A percentile compares a stretch with the other conserved stretches of the same genome.
These are phyloP conservation scores for Gonatopus flavifemur DNA, from an alignment of 1,140 invertebrate genomes.

Conservation along the genomic window DNA sequence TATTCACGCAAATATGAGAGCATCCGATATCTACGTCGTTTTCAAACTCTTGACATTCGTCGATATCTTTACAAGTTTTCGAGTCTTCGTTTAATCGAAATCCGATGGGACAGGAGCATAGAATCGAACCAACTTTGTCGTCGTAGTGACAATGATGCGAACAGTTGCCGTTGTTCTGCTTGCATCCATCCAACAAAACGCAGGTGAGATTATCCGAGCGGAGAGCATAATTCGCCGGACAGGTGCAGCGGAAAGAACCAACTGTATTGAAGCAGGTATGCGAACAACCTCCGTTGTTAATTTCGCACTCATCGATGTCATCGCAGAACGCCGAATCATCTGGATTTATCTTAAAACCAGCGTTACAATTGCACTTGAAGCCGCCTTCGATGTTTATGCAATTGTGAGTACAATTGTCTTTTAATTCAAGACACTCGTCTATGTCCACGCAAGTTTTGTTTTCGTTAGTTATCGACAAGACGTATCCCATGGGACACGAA, in stretches of 20 bases:
- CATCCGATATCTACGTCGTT: slow-evolving; percentile 47
- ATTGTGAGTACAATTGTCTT: slow-evolving; percentile 56
- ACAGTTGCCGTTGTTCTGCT: slow-evolving; percentile 55
- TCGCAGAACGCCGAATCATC: slow-evolving; percentile 31
- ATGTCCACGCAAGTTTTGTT: slow-evolving; percentile 53
- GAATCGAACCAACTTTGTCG: slow-evolving; percentile 65
- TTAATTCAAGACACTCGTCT: slow-evolving; percentile 60
- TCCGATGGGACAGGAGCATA: slow-evolving; percentile 75
- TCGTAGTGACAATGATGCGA: slow-evolving; percentile 62
- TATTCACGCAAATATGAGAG: slow-evolving; percentile 69
- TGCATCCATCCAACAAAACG: slow-evolving; percentile 39
- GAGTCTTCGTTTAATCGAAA: slow-evolving; percentile 67
- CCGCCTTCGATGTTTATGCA: slow-evolving; percentile 75
- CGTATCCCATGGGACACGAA: slow-evolving; percentile 51
- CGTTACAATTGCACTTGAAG: slow-evolving; percentile 75
- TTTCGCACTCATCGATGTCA: slow-evolving; percentile 57
- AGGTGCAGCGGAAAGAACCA: slow-evolving; percentile 59
- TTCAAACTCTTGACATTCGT: slow-evolving; percentile 70
- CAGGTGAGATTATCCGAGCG: slow-evolving; percentile 57
- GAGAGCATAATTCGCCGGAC: slow-evolving; percentile 49
- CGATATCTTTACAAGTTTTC: slow-evolving; percentile 73
- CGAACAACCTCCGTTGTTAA: slow-evolving; percentile 61
- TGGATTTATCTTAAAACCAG: slow-evolving; percentile 62
- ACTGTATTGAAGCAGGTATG: slow-evolving; percentile 61
- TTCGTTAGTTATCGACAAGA: slow-evolving; percentile 27